Percentiles rank a stretch among this genome's conserved stretches.
Conservation (phyloP, 1,140 invertebrate genomes). For the Cataglyphis hispanica region DNA sequence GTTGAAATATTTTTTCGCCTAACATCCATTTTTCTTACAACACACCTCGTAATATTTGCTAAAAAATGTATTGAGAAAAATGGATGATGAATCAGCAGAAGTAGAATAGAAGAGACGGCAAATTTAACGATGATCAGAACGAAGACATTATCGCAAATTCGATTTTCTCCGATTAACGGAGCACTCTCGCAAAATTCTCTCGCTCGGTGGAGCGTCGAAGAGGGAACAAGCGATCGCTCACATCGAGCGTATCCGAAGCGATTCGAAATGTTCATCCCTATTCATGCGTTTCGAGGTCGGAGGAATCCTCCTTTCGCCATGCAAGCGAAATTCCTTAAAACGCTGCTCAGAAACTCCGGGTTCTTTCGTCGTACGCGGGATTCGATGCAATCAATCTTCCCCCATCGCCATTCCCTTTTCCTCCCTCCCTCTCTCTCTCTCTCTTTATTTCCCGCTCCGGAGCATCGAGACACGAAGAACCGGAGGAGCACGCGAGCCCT, state of each 20-base stretch:
- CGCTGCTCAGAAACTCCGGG: slow-evolving; percentile 36
- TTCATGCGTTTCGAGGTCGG: slow-evolving; percentile 30
- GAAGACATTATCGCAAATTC: neutral
- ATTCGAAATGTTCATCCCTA: slow-evolving; percentile 24
- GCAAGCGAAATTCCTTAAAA: slow-evolving; percentile 65
- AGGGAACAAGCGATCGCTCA: slow-evolving; percentile 17
- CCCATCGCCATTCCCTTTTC: neutral
- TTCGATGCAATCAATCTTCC: slow-evolving; percentile 79
- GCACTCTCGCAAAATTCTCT: neutral
- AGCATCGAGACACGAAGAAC: slow-evolving; percentile 33
- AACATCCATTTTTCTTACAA: too few relatives aligned
- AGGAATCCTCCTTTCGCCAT: neutral
- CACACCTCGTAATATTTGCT: neutral
- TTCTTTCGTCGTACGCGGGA: slow-evolving; percentile 70
- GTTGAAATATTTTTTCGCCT: neutral
- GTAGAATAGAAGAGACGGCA: neutral
- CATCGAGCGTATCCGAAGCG: neutral
- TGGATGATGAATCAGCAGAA: neutral
- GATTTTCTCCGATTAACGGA: slow-evolving; percentile 9
- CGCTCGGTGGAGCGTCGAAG: neutral
- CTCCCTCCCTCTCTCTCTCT: too few relatives aligned
- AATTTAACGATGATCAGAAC: neutral
- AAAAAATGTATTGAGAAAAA: neutral
- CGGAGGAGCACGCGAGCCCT: slow-evolving; percentile 48
- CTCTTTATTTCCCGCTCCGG: neutral